A percentile compares a stretch with the other conserved stretches of the same genome.
Evolutionary conservation across 2,888 invertebrate species (phyloP).

Genomic region (Cantharis nigra): DNA sequence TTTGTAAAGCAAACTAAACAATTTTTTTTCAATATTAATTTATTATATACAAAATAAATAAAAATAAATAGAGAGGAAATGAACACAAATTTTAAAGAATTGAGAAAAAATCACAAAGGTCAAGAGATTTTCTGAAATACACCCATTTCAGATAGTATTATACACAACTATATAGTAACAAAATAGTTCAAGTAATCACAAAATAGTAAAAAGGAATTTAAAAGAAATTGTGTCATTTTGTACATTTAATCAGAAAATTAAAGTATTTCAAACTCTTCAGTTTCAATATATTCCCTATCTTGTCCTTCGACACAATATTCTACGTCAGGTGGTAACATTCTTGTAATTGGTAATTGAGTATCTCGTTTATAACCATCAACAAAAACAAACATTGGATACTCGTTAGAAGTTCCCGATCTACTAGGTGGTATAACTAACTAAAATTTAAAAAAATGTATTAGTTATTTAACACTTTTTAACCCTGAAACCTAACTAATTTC

Average conservation of each 20-base stretch:
- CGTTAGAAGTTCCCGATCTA: constrained; percentile 56
- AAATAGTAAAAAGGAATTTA: not conserved
- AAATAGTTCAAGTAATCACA: not conserved
- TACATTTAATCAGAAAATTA: constrained; percentile 49
- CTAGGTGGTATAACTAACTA: constrained; percentile 44
- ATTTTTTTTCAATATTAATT: not conserved
- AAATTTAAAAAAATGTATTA: constrained; percentile 12
- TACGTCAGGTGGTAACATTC: constrained; percentile 43
- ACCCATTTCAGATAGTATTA: not conserved
- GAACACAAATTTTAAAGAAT: not conserved
- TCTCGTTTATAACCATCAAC: constrained; percentile 72
- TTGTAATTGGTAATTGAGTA: constrained; percentile 43
- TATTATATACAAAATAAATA: not conserved
- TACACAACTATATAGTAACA: not conserved
- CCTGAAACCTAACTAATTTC: not conserved
- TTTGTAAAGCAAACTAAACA: not conserved
- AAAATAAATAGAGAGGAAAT: not conserved
- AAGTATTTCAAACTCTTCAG: constrained; percentile 74
- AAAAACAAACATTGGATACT: constrained; percentile 85
- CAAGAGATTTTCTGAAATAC: not conserved
- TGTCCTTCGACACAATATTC: constrained; percentile 56
- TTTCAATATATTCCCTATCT: constrained; percentile 67
- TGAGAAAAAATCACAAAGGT: not conserved
- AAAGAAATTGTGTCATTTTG: not conserved
- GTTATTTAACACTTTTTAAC: not conserved